These are phyloP conservation scores for Callithrix jacchus DNA, from an alignment of 2,113 vertebrate species.

Conservation along the genomic window DNA sequence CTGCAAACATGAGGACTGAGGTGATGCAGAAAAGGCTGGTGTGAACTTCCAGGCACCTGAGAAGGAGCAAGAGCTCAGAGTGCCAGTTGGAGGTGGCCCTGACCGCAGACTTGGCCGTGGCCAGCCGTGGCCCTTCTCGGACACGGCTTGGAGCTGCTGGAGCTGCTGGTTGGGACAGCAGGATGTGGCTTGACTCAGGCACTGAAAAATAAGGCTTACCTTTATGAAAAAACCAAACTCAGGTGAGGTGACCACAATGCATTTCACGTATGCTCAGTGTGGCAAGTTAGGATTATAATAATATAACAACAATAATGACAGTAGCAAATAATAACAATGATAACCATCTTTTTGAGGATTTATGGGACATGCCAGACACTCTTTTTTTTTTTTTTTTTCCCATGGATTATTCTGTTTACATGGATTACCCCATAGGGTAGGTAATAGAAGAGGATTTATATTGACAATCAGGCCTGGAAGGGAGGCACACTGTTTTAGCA, in stretches of 20 bases:
- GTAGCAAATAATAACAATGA: neutral
- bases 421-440: neutral
- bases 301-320: too few species aligned
- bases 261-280: neutral
- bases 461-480: neutral
- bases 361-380: fast-evolving
- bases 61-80: neutral
- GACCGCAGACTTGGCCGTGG: fast-evolving
- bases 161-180: neutral
- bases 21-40: neutral
- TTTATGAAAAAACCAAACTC: neutral
- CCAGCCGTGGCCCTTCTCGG: neutral
- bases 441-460: neutral
- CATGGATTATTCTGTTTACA: neutral
- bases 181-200: neutral
- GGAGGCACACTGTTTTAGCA: neutral
- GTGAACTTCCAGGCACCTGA: neutral
- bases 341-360: neutral
- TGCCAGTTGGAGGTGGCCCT: neutral
- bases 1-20: neutral
- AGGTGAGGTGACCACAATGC: neutral
- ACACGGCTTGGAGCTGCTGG: neutral
- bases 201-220: neutral
- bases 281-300: neutral
- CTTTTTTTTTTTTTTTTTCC: neutral